phyloP scores from a whole-genome alignment of 1,140 invertebrate genomes.

The Bombus balteatus region DNA sequence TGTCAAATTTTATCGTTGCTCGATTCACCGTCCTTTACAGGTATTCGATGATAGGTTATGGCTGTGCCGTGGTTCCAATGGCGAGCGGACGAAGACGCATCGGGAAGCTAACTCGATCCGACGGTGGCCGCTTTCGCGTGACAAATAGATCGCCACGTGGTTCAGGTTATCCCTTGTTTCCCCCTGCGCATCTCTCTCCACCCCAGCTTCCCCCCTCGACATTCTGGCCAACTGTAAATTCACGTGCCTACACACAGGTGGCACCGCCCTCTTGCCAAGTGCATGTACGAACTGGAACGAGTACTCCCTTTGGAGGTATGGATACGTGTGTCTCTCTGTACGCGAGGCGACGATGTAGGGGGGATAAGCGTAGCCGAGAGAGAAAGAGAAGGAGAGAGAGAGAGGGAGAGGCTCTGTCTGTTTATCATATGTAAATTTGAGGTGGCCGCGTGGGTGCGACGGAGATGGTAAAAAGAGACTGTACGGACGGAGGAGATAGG shows the following conservation, averaged over 20 bases:
- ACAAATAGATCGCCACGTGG: slow-evolving; percentile 73
- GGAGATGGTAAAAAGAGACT: slow-evolving; percentile 38
- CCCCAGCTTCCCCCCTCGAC: slow-evolving; percentile 19
- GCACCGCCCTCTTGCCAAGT: slow-evolving; percentile 69
- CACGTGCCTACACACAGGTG: slow-evolving; percentile 75
- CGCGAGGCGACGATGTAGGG: slow-evolving; percentile 4
- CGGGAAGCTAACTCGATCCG: slow-evolving; percentile 57
- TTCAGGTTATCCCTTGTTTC: slow-evolving; percentile 51
- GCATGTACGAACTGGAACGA: slow-evolving; percentile 53
- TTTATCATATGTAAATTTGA: slow-evolving; percentile 70
- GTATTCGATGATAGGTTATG: neutral
- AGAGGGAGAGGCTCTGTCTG: slow-evolving; percentile 20
- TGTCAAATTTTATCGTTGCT: neutral
- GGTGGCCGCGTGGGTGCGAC: slow-evolving; percentile 40
- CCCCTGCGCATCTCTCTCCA: slow-evolving; percentile 40
- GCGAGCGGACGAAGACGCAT: slow-evolving; percentile 41
- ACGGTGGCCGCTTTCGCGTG: slow-evolving; percentile 66
- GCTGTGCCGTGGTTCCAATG: too few species aligned
- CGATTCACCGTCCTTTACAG: neutral
- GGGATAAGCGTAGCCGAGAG: slow-evolving; percentile 22
- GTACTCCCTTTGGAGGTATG: slow-evolving; percentile 60
- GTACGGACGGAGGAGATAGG: slow-evolving; percentile 45
- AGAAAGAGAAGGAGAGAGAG: neutral
- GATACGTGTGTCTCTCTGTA: slow-evolving; percentile 26
- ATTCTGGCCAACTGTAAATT: slow-evolving; percentile 66